Evolutionary conservation across 1,140 invertebrate species (phyloP).

Genomic region (Heliconius himera): DNA sequence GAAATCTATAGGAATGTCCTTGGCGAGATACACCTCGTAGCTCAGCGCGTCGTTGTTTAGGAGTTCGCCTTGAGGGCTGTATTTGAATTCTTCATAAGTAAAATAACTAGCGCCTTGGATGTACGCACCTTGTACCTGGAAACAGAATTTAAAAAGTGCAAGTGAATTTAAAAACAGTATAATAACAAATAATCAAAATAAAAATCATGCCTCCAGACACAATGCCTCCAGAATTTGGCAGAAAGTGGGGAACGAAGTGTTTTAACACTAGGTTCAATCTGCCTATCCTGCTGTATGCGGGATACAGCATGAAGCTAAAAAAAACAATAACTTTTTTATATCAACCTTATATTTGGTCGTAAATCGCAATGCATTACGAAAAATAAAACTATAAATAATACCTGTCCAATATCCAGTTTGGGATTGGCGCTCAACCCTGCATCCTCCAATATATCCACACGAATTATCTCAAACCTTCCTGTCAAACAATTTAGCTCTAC

Average conservation of each 20-base stretch:
- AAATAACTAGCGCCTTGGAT: constrained; percentile 93
- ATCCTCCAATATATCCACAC: constrained; percentile 90
- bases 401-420: constrained; percentile 91
- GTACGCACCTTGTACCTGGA: constrained; percentile 88
- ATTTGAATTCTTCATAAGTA: constrained; percentile 87
- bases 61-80: constrained; percentile 84
- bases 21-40: constrained; percentile 90
- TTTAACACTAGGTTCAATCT: too few species aligned
- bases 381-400: neutral
- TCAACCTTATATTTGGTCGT: too few species aligned
- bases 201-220: too few species aligned
- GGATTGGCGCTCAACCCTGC: constrained; percentile 87
- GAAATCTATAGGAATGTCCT: constrained; percentile 92
- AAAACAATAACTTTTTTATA: too few species aligned
- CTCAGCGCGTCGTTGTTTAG: constrained; percentile 90
- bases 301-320: too few species aligned
- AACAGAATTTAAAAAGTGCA: neutral
- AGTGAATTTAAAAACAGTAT: too few species aligned
- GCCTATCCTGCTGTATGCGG: too few species aligned
- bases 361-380: too few species aligned
- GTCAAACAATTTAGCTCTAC: constrained; percentile 88
- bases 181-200: too few species aligned
- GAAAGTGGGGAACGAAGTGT: too few species aligned
- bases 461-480: constrained; percentile 84
- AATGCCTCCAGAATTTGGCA: too few species aligned